Evolutionary conservation across 2,113 vertebrate genomes (phyloP), one percentile per base, ranked within the genome.

Genomic region (Cichladusa arquata): DNA sequence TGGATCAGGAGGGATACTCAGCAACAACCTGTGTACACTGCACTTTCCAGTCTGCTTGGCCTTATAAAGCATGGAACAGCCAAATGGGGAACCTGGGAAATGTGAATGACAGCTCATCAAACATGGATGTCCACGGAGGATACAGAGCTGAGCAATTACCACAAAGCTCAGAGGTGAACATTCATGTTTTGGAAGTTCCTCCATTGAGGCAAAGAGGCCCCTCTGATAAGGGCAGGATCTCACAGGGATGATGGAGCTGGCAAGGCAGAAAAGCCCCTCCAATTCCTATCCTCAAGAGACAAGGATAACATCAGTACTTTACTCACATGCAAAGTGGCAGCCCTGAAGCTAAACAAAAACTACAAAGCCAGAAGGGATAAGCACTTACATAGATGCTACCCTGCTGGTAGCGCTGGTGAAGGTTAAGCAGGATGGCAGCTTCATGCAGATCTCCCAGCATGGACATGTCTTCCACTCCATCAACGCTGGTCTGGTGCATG

Each of bases 391-490:
- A 99, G 96, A 99, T 99, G 96, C 97, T 96, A 92, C 99, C 98
- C 93, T 97, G 97, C 23, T 98, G 97, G 96, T 99, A 99, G 87
- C 98, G 98, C 86, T 98, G 98, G 83, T 98, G 98, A 60, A 99
- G 98, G 97, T 99, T 99, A 92, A 98, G 98, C 98, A 99, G 98
- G 96, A 99, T 99, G 97, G 98, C 98, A 23, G 98, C 98, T 95
- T 99, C 99, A 8, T 99, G 99, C 62, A 99, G 97, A 91, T 99
- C 98, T 33, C 97, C 97, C 96, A 99, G 98, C 70, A 97, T 94
- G 81, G 99, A 99, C 98, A 99, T 99, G 97, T 99, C 99, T 94
- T 99, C 99, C 47, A 99, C 98, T 33, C 98, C 99, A 24, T 97
- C 97, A 79, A 97, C 6, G 48, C 98, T 99, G 97, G 95, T 98